Base-by-base conservation (phyloP, 1,140 invertebrate genomes). In the Anastrepha obliqua region DNA sequence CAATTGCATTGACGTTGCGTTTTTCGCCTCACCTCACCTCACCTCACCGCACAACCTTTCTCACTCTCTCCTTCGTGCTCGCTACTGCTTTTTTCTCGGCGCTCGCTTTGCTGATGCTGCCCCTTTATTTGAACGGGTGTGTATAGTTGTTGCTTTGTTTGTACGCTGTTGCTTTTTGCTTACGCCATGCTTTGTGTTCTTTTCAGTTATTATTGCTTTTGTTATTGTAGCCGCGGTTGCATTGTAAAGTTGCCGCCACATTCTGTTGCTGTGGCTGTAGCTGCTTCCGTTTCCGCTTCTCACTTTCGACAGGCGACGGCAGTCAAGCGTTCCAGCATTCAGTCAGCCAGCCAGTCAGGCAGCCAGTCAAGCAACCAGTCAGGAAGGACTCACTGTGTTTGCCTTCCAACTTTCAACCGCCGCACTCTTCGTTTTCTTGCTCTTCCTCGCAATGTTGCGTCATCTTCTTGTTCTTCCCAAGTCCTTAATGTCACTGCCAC, bases 401-500 rank as follows among this genome's bases (percentile, higher is more conserved):
- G 7, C 13, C 2, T 58, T 58, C 13, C 29, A 20, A 29, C 39
- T 67, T 67, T 67, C 29, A 9, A 29, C 65, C 65, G 39, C 65
- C 65, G 15, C 29, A 67, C 13, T 67, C 8, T 29, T 42, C 65
- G 2, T 17, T n/a, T 20, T 5, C 20, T 1, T 20, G n/a, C 74
- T 81, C n/a, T 29, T 9, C 74, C 15, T 51, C 44, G 7, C 39
- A 74, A 15, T 39, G 15, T n/a, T 9, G 6, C 20, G 74, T 55
- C 11, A 11, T 55, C 51, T 3, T 55, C 47, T 55, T 55, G 47
- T 55, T 51, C 20, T 20, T 81, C 47, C 47, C 74, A 55, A 8
- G 44, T 81, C 20, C 74, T 81, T 81, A 81, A 55, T 58, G 44
- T 81, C 74, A 51, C 74, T 81, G 74, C 51, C 44, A 51, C 74